Evolutionary conservation across 2,797 vertebrate genomes (phyloP).

Genomic region (Brachyalestes nurse): DNA sequence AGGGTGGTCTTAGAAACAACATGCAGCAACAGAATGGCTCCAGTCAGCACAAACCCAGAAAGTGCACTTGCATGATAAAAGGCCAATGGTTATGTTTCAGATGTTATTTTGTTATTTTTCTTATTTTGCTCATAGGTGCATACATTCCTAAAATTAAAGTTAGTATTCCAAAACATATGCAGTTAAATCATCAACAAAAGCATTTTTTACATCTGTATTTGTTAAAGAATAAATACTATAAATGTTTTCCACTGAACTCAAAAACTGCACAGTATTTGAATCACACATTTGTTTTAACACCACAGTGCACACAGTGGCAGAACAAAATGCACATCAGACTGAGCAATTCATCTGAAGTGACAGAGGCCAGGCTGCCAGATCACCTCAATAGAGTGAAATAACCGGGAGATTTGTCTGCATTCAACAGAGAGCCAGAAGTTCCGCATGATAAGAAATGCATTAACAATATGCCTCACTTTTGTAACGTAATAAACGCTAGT

Average conservation of each 20-base stretch:
- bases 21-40: too few species aligned
- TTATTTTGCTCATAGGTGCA: too few species aligned
- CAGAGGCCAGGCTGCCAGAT: not conserved
- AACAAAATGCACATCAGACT: slow-evolving; percentile 5
- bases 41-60: too few species aligned
- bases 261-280: not conserved
- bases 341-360: slow-evolving; percentile 12
- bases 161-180: not conserved
- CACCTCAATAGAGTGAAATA: slow-evolving; percentile 2
- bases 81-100: too few species aligned
- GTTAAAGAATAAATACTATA: not conserved
- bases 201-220: not conserved
- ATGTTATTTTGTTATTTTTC: too few species aligned
- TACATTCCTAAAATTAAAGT: too few species aligned
- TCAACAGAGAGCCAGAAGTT: not conserved
- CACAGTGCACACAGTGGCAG: not conserved
- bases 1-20: too few species aligned
- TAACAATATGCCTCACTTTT: not conserved
- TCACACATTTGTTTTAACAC: not conserved
- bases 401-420: slow-evolving; percentile 1
- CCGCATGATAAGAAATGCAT: slow-evolving; percentile 6
- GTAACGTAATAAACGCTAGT: not conserved
- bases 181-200: not conserved
- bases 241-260: not conserved
- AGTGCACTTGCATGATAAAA: too few species aligned